Base-by-base conservation (phyloP, 2,888 invertebrate genomes). In the Tachina lurida region DNA sequence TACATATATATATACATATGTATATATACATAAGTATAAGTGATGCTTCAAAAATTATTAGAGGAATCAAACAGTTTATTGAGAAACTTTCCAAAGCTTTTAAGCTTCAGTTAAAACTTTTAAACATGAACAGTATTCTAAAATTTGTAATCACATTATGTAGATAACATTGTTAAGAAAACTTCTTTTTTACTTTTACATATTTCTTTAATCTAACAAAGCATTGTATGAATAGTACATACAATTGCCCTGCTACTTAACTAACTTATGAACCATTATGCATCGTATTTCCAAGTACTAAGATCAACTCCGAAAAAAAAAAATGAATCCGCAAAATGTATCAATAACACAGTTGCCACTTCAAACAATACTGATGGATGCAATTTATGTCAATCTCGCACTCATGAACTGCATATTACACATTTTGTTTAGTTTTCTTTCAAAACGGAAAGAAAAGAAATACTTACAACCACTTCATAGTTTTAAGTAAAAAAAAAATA, bases 361-460 rank as follows among this genome's bases (percentile, higher is more conserved):
- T 67, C 22, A 80, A 49, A 52, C 19, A 58, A 74, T 41, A 58
- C 47, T 65, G 43, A 74, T 74, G 74, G 58, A 67, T 54, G 67
- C 67, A 52, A 74, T 74, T 74, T 74, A 58, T 67, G 67, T 52
- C 15, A 60, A 45, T 62, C 68, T 75, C 60, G 52, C 74, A 22
- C 60, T 52, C 58, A 60, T 80, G 60, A 80, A 80, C 15, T 80
- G 17, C 31, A 17, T 31, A 60, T 67, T 45, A 71, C 22, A 79
- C 15, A n/a, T 63, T 56, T 56, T 54, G 19, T 19, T 39, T 45
- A 13, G 17, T 31, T 60, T 9, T 3, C 39, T 58, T 31, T 12
- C 15, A 52, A 52, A n/a, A 52, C 45, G 9, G 7, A 31, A 58
- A 12, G 49, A 67, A 12, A 71, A 7, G 31, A 31, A 60, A 47